A percentile compares a stretch with the other conserved stretches of the same genome.
Conservation (phyloP, 1,140 invertebrate species). For the Drosophila orosa region DNA sequence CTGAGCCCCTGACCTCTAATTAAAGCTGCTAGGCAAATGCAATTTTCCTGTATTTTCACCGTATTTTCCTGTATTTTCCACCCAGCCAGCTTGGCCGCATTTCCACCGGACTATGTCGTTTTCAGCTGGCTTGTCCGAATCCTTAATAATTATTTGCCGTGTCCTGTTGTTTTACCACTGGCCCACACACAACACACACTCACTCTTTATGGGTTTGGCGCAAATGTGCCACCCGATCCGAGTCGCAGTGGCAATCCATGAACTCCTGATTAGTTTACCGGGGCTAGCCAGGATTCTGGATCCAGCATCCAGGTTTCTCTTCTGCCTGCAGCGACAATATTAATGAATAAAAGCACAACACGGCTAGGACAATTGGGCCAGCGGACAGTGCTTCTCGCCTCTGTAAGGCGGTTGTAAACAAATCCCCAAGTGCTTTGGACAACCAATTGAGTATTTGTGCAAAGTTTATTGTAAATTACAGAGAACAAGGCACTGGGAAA, state of each 20-base stretch:
- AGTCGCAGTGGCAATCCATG: slow-evolving; percentile 10
- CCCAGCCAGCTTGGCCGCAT: slow-evolving; percentile 2
- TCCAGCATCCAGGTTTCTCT: background rate
- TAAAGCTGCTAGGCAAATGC: slow-evolving; percentile 24
- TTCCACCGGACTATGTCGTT: background rate
- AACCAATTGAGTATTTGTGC: slow-evolving; percentile 5
- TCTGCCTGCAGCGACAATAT: slow-evolving; percentile 15
- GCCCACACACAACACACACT: background rate
- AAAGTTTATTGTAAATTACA: background rate
- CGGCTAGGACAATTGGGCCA: background rate
- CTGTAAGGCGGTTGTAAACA: slow-evolving; percentile 17
- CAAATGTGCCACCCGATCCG: slow-evolving; percentile 20
- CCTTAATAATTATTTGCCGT: slow-evolving; percentile 32
- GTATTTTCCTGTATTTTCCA: slow-evolving; percentile 7
- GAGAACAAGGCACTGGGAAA: background rate
- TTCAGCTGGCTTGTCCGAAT: slow-evolving; percentile 12
- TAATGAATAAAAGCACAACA: slow-evolving; percentile 31
- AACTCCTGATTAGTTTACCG: slow-evolving; percentile 45
- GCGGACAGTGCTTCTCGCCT: slow-evolving; percentile 20
- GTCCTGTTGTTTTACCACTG: slow-evolving; percentile 15
- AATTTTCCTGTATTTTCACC: slow-evolving; percentile 23
- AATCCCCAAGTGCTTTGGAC: slow-evolving; percentile 5
- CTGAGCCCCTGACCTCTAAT: slow-evolving; percentile 16
- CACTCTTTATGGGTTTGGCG: slow-evolving; percentile 15
- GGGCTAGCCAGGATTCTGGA: background rate